Evolutionary conservation across 2,797 vertebrate genomes (phyloP).

Genomic region (Halcyon smyrnensis): DNA sequence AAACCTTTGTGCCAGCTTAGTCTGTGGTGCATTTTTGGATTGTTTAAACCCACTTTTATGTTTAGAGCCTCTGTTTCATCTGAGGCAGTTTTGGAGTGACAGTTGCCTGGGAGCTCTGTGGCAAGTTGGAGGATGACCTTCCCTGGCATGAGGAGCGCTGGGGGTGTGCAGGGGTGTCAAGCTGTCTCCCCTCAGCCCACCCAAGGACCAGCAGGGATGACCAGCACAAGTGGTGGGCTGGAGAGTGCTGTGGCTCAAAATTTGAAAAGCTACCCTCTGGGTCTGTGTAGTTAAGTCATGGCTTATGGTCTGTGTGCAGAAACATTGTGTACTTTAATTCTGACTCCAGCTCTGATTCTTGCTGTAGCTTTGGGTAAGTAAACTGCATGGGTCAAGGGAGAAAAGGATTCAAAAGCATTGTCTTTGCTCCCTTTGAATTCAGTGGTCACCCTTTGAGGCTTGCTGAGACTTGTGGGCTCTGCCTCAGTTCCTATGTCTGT

Average conservation of each 20-base stretch:
- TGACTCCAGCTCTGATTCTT: background rate
- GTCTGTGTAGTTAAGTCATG: background rate
- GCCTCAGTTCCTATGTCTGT: background rate
- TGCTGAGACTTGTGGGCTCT: background rate
- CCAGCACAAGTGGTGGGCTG: background rate
- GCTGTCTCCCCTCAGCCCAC: background rate
- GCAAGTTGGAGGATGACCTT: rapidly evolving
- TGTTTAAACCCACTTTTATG: background rate
- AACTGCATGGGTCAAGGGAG: background rate
- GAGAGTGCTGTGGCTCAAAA: background rate
- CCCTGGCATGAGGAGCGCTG: rapidly evolving
- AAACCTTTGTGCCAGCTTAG: background rate
- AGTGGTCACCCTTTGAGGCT: background rate
- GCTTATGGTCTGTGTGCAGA: background rate
- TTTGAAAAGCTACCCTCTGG: background rate
- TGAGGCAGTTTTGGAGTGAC: background rate
- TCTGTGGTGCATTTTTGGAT: background rate
- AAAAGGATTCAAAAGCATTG: background rate
- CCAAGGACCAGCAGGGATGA: background rate
- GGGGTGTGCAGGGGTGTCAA: background rate
- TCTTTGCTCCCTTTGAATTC: background rate
- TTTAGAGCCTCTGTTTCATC: background rate
- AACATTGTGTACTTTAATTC: background rate
- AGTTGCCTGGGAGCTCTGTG: background rate
- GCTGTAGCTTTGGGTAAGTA: background rate